Conservation (phyloP, 2,797 vertebrate genomes). For the Heteromormyrus szaboi region DNA sequence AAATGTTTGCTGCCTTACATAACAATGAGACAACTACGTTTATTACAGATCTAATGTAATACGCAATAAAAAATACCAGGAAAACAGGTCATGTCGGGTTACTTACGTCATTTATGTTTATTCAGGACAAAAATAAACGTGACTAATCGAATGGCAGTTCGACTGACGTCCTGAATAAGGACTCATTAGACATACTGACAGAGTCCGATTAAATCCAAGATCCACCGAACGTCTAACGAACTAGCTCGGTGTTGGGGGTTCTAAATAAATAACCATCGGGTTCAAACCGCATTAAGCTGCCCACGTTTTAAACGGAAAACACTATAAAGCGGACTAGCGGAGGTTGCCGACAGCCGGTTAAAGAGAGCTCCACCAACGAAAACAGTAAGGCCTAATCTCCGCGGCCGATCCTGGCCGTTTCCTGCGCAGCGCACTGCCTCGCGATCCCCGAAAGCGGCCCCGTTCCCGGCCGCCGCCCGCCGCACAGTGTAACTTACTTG, state of each 20-base stretch:
- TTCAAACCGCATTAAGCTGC: not conserved
- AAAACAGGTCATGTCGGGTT: not conserved
- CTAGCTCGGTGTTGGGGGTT: not conserved
- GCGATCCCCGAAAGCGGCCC: not conserved
- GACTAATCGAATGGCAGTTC: not conserved
- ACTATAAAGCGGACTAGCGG: not conserved
- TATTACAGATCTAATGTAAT: not conserved
- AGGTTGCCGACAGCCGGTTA: not conserved
- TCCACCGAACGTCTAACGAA: not conserved
- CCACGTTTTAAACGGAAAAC: not conserved
- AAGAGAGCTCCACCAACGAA: not conserved
- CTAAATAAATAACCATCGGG: not conserved
- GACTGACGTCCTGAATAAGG: not conserved
- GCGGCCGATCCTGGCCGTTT: not conserved
- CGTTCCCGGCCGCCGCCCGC: not conserved
- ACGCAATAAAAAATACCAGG: not conserved
- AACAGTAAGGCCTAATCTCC: not conserved
- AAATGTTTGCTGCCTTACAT: not conserved
- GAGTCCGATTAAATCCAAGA: not conserved
- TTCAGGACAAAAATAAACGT: not conserved
- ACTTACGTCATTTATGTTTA: not conserved
- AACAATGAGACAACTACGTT: not conserved
- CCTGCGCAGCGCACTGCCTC: not conserved
- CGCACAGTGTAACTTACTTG: conserved; percentile 47
- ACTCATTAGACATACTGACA: not conserved